A percentile compares a stretch with the other conserved stretches of the same genome.
Conservation (phyloP, 2,888 invertebrate genomes). For the Keiferia lycopersicella region DNA sequence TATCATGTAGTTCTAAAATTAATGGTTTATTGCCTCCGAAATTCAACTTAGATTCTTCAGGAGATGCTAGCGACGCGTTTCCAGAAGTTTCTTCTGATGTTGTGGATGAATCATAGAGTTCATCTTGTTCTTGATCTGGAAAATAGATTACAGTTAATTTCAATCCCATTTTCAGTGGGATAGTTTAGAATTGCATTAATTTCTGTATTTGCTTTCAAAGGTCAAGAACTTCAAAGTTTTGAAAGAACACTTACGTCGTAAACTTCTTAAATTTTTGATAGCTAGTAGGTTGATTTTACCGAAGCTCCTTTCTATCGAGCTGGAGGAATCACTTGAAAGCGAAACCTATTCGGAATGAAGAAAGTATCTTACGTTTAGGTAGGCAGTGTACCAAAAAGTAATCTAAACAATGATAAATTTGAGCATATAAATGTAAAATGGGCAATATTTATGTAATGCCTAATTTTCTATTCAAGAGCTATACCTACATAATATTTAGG, state of each 20-base stretch:
- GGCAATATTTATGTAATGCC: too few relatives aligned
- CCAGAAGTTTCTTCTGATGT: not conserved
- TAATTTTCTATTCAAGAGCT: too few relatives aligned
- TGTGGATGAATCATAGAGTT: not conserved
- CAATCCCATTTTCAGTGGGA: not conserved
- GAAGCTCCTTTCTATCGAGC: conserved; percentile 15
- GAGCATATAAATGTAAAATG: too few relatives aligned
- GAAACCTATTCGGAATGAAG: conserved; percentile 9
- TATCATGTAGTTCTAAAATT: conserved; percentile 55
- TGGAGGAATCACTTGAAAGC: conserved; percentile 17
- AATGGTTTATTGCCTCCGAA: conserved; percentile 40
- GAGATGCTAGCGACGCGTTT: not conserved
- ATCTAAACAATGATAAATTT: not conserved
- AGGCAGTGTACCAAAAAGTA: conserved; percentile 3
- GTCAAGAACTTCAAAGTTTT: not conserved
- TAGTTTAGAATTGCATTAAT: not conserved
- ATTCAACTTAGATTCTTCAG: conserved; percentile 28
- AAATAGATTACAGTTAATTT: not conserved
- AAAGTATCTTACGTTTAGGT: conserved; percentile 16
- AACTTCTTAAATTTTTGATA: not conserved
- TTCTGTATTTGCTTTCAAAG: not conserved
- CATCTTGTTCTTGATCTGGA: conserved; percentile 7
- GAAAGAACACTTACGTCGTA: conserved; percentile 7
- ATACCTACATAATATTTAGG: too few relatives aligned
- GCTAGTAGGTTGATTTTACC: conserved; percentile 19